Evolutionary conservation across 2,797 vertebrate species (phyloP).

Genomic region (Chelidonichthys spinosus): DNA sequence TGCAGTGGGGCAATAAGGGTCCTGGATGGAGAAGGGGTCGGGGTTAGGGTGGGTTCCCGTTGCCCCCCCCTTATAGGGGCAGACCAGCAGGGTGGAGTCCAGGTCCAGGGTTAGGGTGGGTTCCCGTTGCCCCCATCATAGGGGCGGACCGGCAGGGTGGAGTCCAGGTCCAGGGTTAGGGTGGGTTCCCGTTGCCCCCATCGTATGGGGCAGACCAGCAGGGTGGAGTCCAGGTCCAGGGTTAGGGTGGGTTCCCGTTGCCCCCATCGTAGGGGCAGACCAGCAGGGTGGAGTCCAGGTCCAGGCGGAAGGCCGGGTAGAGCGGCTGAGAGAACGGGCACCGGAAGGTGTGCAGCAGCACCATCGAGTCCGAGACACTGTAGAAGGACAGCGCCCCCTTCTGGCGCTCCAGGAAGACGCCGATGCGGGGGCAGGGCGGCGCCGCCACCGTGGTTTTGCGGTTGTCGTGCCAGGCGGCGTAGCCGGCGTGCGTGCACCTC

Average conservation of each 20-base stretch:
- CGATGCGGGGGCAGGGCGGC: slow-evolving; percentile 77
- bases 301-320: slow-evolving; percentile 83
- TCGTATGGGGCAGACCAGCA: too few relatives aligned
- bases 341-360: slow-evolving; percentile 81
- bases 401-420: slow-evolving; percentile 80
- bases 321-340: slow-evolving; percentile 79
- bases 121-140: slow-evolving; percentile 37
- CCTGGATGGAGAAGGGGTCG: background rate
- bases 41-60: slow-evolving; percentile 75
- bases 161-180: slow-evolving; percentile 79
- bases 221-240: too few relatives aligned
- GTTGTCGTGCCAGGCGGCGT: slow-evolving; percentile 83
- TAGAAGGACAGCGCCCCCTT: slow-evolving; percentile 81
- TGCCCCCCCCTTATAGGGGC: too few relatives aligned
- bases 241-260: slow-evolving; percentile 34
- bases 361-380: slow-evolving; percentile 73
- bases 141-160: slow-evolving; percentile 76
- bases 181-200: too few relatives aligned
- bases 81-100: too few relatives aligned
- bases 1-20: background rate
- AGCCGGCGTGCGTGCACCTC: slow-evolving; percentile 78
- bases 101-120: slow-evolving; percentile 1
- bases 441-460: slow-evolving; percentile 79
- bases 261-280: slow-evolving; percentile 65
- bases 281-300: slow-evolving; percentile 80